Base-by-base conservation (phyloP, 2,888 invertebrate species). In the Cheilosia grossa region DNA sequence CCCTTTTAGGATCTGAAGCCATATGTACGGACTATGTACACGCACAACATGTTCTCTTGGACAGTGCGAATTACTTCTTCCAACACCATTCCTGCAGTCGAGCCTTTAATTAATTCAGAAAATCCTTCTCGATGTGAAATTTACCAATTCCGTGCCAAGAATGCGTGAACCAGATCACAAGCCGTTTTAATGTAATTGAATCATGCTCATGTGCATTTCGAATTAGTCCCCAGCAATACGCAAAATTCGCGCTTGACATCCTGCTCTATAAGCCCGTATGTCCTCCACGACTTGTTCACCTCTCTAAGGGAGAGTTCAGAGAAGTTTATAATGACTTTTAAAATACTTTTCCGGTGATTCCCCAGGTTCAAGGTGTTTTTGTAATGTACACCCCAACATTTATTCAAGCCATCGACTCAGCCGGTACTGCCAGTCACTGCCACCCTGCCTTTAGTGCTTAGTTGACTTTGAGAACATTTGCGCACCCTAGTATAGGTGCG, bases 261-360 rank as follows among this genome's bases (percentile, higher is more conserved):
- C 51, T 21, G 19, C 42, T 33, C 7, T 21, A 30, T 9, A 9
- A 7, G 2, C 6, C 13, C 47, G n/a, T 47, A 58, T 40, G 4
- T 40, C 49, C 19, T n/a, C 17, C 37, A 13, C 13, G 37, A 10
- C 44, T 47, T 47, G 24, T 24, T 33, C 5, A n/a, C 44, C 19
- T 21, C 47, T 37, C 9, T 27, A 9, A 7, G 53, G 42, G 37
- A 44, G 27, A 64, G 63, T 74, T 69, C 74, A 80, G 66, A 61
- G 13, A 79, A 75, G 61, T 85, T 85, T 81, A 61, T 72, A 85
- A 85, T 81, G 81, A 81, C 85, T 85, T 85, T 72, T 85, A 49
- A 85, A 81, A 70, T 75, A 81, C 75, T 85, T 85, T 72, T 3
- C 33, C 44, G 63, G 19, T 30, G 53, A 44, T 27, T 44, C 21